Base-by-base conservation (phyloP, 2,113 vertebrate species). In the Lepidothrix coronata region DNA sequence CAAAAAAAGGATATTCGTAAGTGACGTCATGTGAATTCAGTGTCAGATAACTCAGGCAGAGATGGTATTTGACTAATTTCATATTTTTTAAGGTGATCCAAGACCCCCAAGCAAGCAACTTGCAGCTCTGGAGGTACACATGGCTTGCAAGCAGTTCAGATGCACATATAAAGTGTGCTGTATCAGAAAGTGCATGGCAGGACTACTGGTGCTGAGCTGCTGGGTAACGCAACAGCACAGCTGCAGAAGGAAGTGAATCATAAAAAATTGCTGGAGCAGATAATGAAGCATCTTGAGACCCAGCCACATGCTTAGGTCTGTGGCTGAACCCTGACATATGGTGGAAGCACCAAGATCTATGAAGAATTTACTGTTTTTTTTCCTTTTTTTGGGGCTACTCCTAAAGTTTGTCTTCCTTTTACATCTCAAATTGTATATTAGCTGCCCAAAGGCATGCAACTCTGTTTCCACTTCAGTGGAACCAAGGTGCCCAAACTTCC, bases 361-460 rank as follows among this genome's bases (percentile, higher is more conserved):
- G n/a, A 79, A 75, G 44, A 52, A 78, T 43, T 30, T 35, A 65
- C 13, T 41, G 7, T 6, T 70, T 58, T 75, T 66, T 65, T 43
- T 19, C 3, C 10, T 61, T 76, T 51, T 59, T 39, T 2, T 2
- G 8, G 44, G 41, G 16, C 18, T 51, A 35, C 18, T 78, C 22
- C 16, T 67, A 4, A 14, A 67, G 9, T 44, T 82, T 9, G 30
- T 89, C 59, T 89, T 63, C 51, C 49, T 68, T 58, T 62, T 39
- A 44, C n/a, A 20, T 83, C 41, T 58, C 41, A 82, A 83, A 85
- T 25, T 2, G 4, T 16, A 1, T 12, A 85, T 25, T 31, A 68
- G 24, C 46, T 67, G 22, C 33, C 14, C 15, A 51, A 66, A 85
- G 22, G 20, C 33, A 22, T 0, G 0, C 0, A 3, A 55, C 30